phyloP scores from a whole-genome alignment of 2,797 vertebrate species.

The Eremophila alpestris region DNA sequence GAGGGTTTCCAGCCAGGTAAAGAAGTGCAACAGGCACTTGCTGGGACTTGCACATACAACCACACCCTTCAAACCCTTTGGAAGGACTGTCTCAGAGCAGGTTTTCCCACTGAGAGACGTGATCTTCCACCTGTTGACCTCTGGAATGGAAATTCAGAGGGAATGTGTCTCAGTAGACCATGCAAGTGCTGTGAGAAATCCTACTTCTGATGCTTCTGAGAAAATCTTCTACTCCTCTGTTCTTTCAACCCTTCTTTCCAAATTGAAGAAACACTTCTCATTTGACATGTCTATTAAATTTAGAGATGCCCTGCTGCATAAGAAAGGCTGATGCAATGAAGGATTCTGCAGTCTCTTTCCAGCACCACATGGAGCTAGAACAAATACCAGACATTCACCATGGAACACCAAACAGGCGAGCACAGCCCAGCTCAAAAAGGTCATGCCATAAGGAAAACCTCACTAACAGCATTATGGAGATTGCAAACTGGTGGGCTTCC shows the following conservation, averaged over 20 bases:
- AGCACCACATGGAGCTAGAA: not conserved
- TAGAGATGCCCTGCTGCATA: not conserved
- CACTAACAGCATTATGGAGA: not conserved
- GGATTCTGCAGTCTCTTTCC: not conserved
- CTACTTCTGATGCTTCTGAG: not conserved
- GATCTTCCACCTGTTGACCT: conserved; percentile 17
- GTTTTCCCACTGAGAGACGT: not conserved
- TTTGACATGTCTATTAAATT: not conserved
- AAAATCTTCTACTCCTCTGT: not conserved
- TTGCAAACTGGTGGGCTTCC: not conserved
- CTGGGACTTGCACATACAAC: not conserved
- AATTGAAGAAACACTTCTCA: not conserved
- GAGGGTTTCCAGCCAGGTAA: not conserved
- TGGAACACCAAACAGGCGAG: not conserved
- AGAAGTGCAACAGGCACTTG: not conserved
- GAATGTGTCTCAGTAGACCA: not conserved
- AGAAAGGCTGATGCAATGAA: not conserved
- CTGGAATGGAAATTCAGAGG: conserved; percentile 12
- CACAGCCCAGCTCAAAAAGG: not conserved
- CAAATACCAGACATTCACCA: not conserved
- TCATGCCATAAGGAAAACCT: not conserved
- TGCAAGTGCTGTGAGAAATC: not conserved
- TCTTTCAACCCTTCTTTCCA: not conserved
- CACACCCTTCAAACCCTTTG: conserved; percentile 33
- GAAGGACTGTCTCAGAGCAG: conserved; percentile 28